These are phyloP conservation scores for Litoditis marina DNA, from an alignment of 2,888 invertebrate genomes.

Conservation along the genomic window DNA sequence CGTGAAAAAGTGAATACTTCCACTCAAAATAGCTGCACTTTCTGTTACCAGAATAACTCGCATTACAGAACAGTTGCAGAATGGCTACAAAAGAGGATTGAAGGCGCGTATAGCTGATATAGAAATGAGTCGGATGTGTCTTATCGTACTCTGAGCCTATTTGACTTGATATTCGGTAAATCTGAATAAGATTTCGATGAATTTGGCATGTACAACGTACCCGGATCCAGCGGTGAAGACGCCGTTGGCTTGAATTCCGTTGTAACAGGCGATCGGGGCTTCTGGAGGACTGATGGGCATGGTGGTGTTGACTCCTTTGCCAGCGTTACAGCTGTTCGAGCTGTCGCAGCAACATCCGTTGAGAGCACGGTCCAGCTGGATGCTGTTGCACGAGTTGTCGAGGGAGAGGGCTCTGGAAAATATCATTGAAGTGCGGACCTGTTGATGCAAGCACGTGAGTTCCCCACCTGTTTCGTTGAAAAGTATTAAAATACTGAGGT, in stretches of 20 bases:
- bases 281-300: constrained; percentile 24
- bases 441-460: no score
- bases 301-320: constrained; percentile 21
- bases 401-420: constrained; percentile 22
- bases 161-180: background rate
- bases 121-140: no score
- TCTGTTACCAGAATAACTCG: background rate
- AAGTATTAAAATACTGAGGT: no score
- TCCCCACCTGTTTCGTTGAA: no score
- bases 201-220: background rate
- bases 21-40: background rate
- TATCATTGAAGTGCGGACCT: background rate
- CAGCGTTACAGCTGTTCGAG: constrained; percentile 28
- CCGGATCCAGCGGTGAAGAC: constrained; percentile 25
- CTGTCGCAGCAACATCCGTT: constrained; percentile 29
- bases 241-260: constrained; percentile 29
- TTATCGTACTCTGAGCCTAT: no score
- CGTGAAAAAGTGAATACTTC: background rate
- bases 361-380: constrained; percentile 23
- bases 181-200: background rate
- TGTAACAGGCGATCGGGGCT: constrained; percentile 36
- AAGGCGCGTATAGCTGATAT: no score
- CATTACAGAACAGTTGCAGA: background rate
- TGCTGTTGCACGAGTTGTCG: constrained; percentile 28
- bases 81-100: no score